Conservation (phyloP, 2,113 vertebrate genomes). For the Callospermophilus lateralis region DNA sequence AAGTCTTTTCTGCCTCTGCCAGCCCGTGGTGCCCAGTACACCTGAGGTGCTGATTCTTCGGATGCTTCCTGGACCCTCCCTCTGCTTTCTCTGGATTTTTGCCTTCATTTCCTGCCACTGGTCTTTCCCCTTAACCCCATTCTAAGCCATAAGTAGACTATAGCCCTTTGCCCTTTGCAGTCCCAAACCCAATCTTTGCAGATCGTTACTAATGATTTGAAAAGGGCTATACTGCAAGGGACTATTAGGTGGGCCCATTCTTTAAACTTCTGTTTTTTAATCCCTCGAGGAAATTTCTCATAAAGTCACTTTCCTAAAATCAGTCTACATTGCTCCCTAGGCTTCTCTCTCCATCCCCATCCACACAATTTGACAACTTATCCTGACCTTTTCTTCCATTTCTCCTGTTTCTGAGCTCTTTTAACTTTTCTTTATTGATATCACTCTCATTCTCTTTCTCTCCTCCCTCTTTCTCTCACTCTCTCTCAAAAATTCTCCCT, state of each 20-base stretch:
- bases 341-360: background rate
- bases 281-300: background rate
- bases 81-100: background rate
- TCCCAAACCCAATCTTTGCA: background rate
- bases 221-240: background rate
- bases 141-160: fast-evolving
- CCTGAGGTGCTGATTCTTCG: background rate
- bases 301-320: background rate
- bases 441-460: background rate
- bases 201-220: background rate
- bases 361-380: background rate
- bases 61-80: background rate
- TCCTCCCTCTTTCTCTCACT: background rate
- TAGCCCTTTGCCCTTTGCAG: background rate
- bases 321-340: background rate
- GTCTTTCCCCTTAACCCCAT: background rate
- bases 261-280: background rate
- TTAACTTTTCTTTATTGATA: background rate
- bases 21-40: no score
- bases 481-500: background rate
- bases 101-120: background rate
- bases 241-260: background rate
- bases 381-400: background rate
- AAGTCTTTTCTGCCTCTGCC: no score
- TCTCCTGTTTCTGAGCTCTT: background rate